Evolutionary conservation across 2,888 invertebrate species (phyloP).

Genomic region (Mechanitis messenoides): DNA sequence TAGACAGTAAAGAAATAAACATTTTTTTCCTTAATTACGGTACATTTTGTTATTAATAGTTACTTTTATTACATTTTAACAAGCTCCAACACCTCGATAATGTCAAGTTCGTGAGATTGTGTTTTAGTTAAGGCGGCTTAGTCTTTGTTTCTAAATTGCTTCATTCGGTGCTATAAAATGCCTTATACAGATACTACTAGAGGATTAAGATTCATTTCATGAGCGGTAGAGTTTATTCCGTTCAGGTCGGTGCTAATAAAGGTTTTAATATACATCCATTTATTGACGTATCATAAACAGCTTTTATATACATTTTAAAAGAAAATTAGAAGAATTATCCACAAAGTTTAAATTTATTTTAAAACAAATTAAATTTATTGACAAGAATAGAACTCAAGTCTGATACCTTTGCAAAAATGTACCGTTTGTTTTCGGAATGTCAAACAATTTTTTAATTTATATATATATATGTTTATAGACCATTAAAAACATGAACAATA

Average conservation of each 20-base stretch:
- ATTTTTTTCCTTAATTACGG: background rate
- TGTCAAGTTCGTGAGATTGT: constrained; percentile 25
- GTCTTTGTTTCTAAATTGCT: constrained; percentile 23
- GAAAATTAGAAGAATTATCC: constrained; percentile 8
- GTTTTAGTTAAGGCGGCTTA: constrained; percentile 15
- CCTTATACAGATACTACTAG: constrained; percentile 13
- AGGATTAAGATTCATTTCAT: constrained; percentile 3
- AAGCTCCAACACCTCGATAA: constrained; percentile 15
- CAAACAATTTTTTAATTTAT: too few species aligned
- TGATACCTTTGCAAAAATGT: too few species aligned
- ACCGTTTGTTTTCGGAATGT: too few species aligned
- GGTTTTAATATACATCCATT: too few species aligned
- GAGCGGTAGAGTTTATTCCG: too few species aligned
- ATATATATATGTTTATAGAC: too few species aligned
- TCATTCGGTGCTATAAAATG: constrained; percentile 19
- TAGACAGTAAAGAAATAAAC: too few species aligned
- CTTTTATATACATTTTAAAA: background rate
- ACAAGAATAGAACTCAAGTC: too few species aligned
- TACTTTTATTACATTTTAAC: constrained; percentile 16
- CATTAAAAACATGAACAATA: constrained; percentile 1
- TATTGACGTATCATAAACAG: too few species aligned
- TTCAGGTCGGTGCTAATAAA: too few species aligned
- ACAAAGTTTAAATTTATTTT: too few species aligned
- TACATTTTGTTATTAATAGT: constrained; percentile 9
- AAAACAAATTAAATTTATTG: too few species aligned